Evolutionary conservation across 2,888 invertebrate genomes (phyloP).

Genomic region (Mayetiola destructor): DNA sequence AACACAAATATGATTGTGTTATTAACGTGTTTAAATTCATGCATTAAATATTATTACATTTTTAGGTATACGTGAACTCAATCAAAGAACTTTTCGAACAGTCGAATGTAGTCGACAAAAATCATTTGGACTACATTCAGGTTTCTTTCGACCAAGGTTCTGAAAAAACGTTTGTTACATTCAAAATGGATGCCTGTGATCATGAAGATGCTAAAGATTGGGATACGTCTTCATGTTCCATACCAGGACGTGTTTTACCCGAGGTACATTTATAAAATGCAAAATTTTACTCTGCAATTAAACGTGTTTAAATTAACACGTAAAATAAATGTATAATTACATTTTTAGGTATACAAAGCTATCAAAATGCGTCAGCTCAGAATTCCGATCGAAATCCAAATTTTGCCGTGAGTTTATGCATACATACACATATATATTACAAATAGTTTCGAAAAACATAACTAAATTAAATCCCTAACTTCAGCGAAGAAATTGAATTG

Average conservation of each 20-base stretch:
- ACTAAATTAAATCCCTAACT: no score
- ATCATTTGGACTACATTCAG: background rate
- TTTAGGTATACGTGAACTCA: conserved; percentile 47
- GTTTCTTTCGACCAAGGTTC: conserved; percentile 34
- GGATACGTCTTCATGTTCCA: background rate
- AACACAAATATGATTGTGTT: no score
- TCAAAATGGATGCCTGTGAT: conserved; percentile 33
- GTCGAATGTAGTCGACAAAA: background rate
- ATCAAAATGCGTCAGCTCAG: conserved; percentile 49
- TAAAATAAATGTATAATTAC: no score
- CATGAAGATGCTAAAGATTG: background rate
- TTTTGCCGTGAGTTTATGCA: conserved; percentile 9
- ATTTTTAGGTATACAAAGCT: conserved; percentile 59
- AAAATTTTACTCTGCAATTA: no score
- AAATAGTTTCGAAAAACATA: background rate
- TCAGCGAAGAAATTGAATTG: background rate
- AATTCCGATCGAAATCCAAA: background rate
- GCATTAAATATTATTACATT: no score
- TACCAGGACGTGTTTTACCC: conserved; percentile 45
- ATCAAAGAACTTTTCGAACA: conserved; percentile 44
- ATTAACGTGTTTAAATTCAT: no score
- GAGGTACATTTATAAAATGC: no score
- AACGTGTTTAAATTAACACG: no score
- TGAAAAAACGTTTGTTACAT: conserved; percentile 54
- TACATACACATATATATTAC: no score